These are phyloP conservation scores for Tricholaema leucomelas DNA, from an alignment of 2,113 vertebrate species.

Conservation along the genomic window DNA sequence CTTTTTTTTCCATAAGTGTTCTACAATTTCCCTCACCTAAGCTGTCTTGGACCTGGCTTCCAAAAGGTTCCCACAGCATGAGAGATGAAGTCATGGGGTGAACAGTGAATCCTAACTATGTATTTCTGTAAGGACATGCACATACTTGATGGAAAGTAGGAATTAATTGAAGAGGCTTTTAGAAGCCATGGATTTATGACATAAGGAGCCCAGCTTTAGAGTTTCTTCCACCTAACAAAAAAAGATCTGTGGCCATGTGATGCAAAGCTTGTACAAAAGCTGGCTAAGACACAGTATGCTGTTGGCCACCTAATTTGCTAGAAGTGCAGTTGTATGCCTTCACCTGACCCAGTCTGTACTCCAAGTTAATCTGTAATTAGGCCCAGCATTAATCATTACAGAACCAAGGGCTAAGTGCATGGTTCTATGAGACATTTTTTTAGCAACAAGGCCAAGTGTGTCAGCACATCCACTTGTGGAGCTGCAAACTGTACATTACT, in stretches of 20 bases:
- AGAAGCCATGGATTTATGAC: background rate
- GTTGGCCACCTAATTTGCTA: background rate
- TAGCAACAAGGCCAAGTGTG: background rate
- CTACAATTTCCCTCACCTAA: background rate
- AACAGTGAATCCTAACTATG: background rate
- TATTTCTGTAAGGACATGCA: background rate
- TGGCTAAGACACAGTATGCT: background rate
- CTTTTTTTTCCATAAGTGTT: background rate
- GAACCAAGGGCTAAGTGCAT: constrained; percentile 27
- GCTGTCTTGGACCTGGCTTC: background rate
- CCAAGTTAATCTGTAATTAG: constrained; percentile 53
- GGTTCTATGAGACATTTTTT: background rate
- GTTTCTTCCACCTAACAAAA: background rate
- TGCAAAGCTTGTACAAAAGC: background rate
- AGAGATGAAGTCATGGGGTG: background rate
- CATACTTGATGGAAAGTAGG: background rate
- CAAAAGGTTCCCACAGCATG: background rate
- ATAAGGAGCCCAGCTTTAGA: background rate
- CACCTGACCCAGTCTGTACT: background rate
- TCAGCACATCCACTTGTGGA: background rate
- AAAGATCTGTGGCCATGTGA: background rate
- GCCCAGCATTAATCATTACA: background rate
- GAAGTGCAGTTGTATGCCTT: background rate
- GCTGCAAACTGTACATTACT: background rate
- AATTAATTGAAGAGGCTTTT: background rate